phyloP scores from a whole-genome alignment of 2,113 vertebrate genomes.

The Glaucomys volans region DNA sequence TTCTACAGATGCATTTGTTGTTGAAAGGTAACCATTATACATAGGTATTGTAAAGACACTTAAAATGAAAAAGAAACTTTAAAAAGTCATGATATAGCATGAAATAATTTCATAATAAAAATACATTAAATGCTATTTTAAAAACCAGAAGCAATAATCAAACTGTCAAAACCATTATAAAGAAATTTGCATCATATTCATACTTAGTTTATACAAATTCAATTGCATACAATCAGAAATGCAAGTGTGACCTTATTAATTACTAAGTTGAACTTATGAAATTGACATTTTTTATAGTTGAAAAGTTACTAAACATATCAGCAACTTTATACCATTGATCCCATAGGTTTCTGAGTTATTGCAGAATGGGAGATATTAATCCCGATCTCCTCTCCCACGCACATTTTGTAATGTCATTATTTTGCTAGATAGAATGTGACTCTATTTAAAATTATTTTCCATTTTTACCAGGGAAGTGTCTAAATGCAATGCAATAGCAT shows the following conservation, averaged over 20 bases:
- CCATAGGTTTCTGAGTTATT: background rate
- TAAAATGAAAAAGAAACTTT: background rate
- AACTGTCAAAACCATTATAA: background rate
- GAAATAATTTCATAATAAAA: conserved; percentile 18
- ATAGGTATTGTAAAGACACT: background rate
- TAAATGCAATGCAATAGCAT: background rate
- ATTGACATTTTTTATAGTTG: background rate
- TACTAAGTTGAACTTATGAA: background rate
- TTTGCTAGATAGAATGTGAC: background rate
- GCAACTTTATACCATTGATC: background rate
- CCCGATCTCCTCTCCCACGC: background rate
- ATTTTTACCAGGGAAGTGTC: background rate
- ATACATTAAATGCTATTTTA: background rate
- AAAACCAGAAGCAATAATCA: background rate
- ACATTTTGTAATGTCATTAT: background rate
- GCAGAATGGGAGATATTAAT: background rate
- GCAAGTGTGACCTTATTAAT: background rate
- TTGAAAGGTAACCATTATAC: conserved; percentile 12
- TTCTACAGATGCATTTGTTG: conserved; percentile 16
- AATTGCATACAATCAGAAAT: background rate
- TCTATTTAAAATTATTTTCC: background rate
- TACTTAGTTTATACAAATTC: background rate
- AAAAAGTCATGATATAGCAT: background rate
- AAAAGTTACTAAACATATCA: background rate
- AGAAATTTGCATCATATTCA: background rate